A percentile compares a stretch with the other conserved stretches of the same genome.
Conservation (phyloP, 2,113 vertebrate genomes). For the Myrmophylax atrothorax region DNA sequence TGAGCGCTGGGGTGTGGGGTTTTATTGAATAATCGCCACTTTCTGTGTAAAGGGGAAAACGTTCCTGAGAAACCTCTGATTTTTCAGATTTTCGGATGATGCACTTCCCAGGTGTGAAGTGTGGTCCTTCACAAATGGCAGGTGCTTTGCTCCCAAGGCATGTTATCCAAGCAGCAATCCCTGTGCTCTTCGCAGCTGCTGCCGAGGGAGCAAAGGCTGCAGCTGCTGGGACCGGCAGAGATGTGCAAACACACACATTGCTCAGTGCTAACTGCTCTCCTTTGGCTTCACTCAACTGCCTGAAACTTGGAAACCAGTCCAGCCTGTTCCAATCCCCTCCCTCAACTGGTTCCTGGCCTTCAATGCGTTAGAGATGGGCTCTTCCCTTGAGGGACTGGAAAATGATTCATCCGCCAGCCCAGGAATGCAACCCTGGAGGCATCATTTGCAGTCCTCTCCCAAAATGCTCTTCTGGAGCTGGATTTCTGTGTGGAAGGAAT, state of each 20-base stretch:
- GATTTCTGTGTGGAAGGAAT: background rate
- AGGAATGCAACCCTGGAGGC: slow-evolving; percentile 36
- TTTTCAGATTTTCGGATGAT: background rate
- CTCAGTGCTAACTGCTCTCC: background rate
- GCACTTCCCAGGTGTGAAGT: fast-evolving
- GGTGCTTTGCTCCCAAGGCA: background rate
- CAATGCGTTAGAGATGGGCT: background rate
- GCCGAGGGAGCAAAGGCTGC: background rate
- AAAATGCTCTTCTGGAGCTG: background rate
- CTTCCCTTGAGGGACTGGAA: background rate
- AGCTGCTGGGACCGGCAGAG: background rate
- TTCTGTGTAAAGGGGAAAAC: background rate
- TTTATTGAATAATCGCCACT: background rate
- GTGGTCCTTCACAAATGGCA: fast-evolving
- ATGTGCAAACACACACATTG: background rate
- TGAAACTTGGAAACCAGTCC: background rate
- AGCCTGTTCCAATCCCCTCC: background rate
- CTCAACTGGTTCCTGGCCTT: background rate
- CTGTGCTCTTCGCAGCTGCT: background rate
- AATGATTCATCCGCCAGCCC: slow-evolving; percentile 6
- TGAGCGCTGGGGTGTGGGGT: background rate
- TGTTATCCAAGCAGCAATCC: fast-evolving
- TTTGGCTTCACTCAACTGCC: fast-evolving
- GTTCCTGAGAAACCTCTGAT: background rate
- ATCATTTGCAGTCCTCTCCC: background rate